Conservation (phyloP, 1,140 invertebrate genomes). For the Bombus consobrinus region DNA sequence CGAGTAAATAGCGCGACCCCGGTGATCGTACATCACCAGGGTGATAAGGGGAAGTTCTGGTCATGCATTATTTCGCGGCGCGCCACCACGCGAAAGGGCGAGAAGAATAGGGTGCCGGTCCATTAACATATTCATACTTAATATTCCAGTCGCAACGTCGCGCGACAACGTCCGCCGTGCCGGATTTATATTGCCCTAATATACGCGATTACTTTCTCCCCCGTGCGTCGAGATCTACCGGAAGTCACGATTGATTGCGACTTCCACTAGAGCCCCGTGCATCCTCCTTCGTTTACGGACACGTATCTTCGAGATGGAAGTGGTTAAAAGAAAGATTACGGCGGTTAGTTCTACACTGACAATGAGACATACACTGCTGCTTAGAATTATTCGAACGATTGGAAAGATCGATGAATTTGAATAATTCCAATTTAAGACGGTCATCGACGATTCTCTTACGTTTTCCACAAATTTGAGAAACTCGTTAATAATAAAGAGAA, state of each 20-base stretch:
- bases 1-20: constrained; percentile 26
- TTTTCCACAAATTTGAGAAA: no score
- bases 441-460: no score
- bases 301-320: not conserved
- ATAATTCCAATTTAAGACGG: no score
- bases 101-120: constrained; percentile 38
- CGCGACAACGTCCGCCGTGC: constrained; percentile 27
- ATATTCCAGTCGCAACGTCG: constrained; percentile 30
- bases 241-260: constrained; percentile 57
- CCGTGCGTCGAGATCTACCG: constrained; percentile 13
- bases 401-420: no score
- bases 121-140: constrained; percentile 55
- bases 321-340: not conserved
- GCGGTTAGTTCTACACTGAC: no score
- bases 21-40: constrained; percentile 30
- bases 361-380: no score
- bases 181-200: constrained; percentile 46
- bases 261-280: constrained; percentile 40
- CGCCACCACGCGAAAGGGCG: not conserved
- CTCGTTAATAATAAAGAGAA: no score
- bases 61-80: constrained; percentile 39
- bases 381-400: not conserved
- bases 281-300: constrained; percentile 1
- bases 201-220: constrained; percentile 42
- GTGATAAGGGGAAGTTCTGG: constrained; percentile 31